Conservation (phyloP, 1,140 invertebrate genomes). For the Littorina saxatilis region DNA sequence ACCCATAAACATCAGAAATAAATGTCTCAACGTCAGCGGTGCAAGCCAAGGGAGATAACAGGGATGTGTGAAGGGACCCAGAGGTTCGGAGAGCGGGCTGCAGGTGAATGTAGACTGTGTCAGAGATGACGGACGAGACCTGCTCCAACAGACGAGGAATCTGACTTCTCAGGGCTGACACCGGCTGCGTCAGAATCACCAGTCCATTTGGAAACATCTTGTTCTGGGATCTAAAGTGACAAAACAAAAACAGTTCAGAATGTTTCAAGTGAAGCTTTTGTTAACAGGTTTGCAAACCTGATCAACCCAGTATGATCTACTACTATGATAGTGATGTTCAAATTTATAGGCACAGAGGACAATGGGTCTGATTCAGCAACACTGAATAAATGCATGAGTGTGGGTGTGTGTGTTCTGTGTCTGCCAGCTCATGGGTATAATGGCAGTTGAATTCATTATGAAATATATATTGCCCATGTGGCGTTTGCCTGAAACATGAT, state of each 20-base stretch:
- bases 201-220: slow-evolving; percentile 56
- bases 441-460: too few species aligned
- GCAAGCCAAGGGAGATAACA: slow-evolving; percentile 23
- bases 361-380: too few species aligned
- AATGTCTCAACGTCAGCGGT: slow-evolving; percentile 49
- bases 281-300: not conserved
- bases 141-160: slow-evolving; percentile 49
- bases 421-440: too few species aligned
- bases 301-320: too few species aligned
- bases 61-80: not conserved
- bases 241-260: not conserved
- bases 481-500: too few species aligned
- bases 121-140: slow-evolving; percentile 45
- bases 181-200: slow-evolving; percentile 60
- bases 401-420: too few species aligned
- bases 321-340: too few species aligned
- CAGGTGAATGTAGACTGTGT: slow-evolving; percentile 61
- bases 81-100: slow-evolving; percentile 43
- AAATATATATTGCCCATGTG: too few species aligned
- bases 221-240: not conserved
- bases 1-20: slow-evolving; percentile 53
- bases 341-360: too few species aligned
- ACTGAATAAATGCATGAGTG: too few species aligned
- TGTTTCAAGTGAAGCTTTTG: not conserved
- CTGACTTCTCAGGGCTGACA: slow-evolving; percentile 45